These are phyloP conservation scores for Daubentonia madagascariensis DNA, from an alignment of 2,113 vertebrate species.

Conservation along the genomic window DNA sequence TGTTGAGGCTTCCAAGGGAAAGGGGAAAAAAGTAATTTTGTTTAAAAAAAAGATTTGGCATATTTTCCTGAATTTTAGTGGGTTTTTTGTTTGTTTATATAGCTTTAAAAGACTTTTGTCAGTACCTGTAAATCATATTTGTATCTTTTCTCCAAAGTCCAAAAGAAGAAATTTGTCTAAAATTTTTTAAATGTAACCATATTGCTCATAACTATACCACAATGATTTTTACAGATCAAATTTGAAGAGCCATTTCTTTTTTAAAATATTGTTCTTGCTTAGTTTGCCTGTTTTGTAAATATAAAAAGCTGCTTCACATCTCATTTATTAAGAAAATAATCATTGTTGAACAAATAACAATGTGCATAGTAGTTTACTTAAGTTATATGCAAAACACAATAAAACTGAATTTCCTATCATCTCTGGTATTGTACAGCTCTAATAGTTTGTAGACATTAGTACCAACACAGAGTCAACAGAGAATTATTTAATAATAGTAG, in stretches of 20 bases:
- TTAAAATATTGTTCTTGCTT: slow-evolving; percentile 29
- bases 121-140: neutral
- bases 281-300: slow-evolving; percentile 56
- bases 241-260: slow-evolving; percentile 42
- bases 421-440: neutral
- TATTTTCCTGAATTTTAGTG: neutral
- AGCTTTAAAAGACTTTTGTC: slow-evolving; percentile 1
- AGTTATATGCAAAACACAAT: neutral
- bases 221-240: neutral
- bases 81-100: neutral
- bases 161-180: slow-evolving; percentile 28
- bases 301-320: slow-evolving; percentile 56
- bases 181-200: neutral
- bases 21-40: neutral
- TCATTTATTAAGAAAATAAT: slow-evolving; percentile 64
- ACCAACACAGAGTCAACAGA: neutral
- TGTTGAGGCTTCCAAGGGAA: neutral
- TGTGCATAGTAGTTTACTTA: slow-evolving; percentile 27
- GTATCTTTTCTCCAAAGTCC: neutral
- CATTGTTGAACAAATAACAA: slow-evolving; percentile 32
- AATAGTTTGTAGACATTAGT: neutral
- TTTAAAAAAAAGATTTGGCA: neutral
- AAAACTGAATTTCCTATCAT: neutral
- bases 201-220: neutral
- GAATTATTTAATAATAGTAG: slow-evolving; percentile 39